Percentiles rank a stretch among this genome's conserved stretches.
phyloP scores from a whole-genome alignment of 2,888 invertebrate species.

The Baccha elongata region DNA sequence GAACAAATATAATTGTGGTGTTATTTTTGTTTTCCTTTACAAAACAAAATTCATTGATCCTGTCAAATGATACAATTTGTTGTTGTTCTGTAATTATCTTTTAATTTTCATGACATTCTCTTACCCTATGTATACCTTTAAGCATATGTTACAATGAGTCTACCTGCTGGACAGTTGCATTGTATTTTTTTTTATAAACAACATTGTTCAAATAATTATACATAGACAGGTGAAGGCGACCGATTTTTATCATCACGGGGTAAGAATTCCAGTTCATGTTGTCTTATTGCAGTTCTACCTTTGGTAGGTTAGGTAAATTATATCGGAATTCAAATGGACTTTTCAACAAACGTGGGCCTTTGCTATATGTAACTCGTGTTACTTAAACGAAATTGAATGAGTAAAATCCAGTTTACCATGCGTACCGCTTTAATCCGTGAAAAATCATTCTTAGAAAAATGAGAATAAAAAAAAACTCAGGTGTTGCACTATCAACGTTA shows the following conservation, averaged over 20 bases:
- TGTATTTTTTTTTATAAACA: neutral
- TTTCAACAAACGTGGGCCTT: neutral
- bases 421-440: conserved; percentile 19
- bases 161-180: neutral
- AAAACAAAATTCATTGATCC: neutral
- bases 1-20: too few species aligned
- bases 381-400: neutral
- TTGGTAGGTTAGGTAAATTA: neutral
- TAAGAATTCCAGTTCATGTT: neutral
- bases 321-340: neutral
- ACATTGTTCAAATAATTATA: neutral
- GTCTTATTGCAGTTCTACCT: neutral
- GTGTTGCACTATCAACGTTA: conserved; percentile 12
- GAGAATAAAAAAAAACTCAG: conserved; percentile 9
- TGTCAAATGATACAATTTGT: neutral
- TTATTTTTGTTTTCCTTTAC: too few species aligned
- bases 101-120: neutral
- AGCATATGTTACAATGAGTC: neutral
- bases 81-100: neutral
- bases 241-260: neutral
- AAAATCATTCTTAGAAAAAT: conserved; percentile 24
- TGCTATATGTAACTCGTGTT: neutral
- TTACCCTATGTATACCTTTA: neutral
- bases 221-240: neutral
- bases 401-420: neutral